A percentile compares a stretch with the other conserved stretches of the same genome.
Evolutionary conservation across 2,888 invertebrate species (phyloP).

Genomic region (Perizoma affinitatum): DNA sequence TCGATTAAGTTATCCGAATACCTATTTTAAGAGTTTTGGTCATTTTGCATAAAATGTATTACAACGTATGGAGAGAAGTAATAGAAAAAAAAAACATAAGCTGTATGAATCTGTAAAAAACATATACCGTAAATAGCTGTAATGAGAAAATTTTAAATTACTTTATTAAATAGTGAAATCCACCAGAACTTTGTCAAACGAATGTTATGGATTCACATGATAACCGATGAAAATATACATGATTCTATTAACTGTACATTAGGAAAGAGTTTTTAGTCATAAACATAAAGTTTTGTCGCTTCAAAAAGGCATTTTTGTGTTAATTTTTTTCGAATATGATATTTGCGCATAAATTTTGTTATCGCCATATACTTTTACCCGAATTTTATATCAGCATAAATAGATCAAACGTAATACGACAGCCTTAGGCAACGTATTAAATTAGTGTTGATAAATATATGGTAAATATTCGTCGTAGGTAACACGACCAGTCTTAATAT

Average conservation of each 20-base stretch:
- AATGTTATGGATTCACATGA: too few species aligned
- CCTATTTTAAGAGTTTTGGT: slow-evolving; percentile 15
- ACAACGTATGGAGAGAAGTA: background rate
- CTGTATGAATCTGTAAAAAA: too few species aligned
- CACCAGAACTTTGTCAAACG: too few species aligned
- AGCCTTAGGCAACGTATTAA: slow-evolving; percentile 51
- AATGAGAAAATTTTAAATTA: too few species aligned
- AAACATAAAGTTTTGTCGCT: too few species aligned
- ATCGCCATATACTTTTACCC: slow-evolving; percentile 49
- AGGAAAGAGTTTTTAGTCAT: too few species aligned
- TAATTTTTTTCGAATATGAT: slow-evolving; percentile 8
- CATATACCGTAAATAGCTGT: too few species aligned
- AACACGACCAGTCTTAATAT: slow-evolving; percentile 35
- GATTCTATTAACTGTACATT: too few species aligned
- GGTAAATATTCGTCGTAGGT: slow-evolving; percentile 26
- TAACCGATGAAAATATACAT: too few species aligned
- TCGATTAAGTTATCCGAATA: slow-evolving; percentile 10
- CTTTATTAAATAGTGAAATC: too few species aligned
- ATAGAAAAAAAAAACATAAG: too few species aligned
- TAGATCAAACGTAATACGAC: slow-evolving; percentile 57
- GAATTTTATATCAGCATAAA: slow-evolving; percentile 56
- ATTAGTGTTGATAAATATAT: slow-evolving; percentile 55
- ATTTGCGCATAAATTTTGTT: slow-evolving; percentile 45
- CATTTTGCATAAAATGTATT: slow-evolving; percentile 22
- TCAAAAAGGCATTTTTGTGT: too few species aligned